Base-by-base conservation (phyloP, 2,113 vertebrate genomes). In the Heterocephalus glaber region DNA sequence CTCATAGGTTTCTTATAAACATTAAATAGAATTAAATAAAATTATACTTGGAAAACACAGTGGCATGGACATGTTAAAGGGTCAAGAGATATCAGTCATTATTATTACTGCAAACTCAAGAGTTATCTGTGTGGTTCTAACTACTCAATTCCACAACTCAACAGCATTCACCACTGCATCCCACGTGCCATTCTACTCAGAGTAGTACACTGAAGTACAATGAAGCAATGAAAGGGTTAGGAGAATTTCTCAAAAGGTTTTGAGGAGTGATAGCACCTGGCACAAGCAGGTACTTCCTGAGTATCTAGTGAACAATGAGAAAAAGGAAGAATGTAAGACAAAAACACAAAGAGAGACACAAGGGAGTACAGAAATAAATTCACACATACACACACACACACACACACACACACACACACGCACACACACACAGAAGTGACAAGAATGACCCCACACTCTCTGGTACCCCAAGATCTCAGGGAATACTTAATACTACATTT, bases 1-100 rank as follows among this genome's bases (percentile, higher is more conserved):
- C 35, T 83, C 12, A 66, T 2, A 61, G 3, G 14, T 30, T 54
- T 81, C 74, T 86, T 66, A 80, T 28, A 79, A 83, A 96, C 63
- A 81, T 14, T 44, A 84, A 91, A 66, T 44, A 52, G 89, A 87
- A 74, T n/a, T n/a, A n/a, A n/a, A n/a, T n/a, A n/a, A n/a, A n/a
- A n/a, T 63, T 80, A 16, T 52, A 91, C 80, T 74, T 83, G 68
- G 20, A 90, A 96, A 90, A 61, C 68, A 92, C 70, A 76, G 12
- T 66, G 54, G 35, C 9, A 77, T 30, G n/a, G 38, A 66, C 63
- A 60, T 19, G 54, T 63, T 88, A 90, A 90, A 82, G 22, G 9
- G 86, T 94, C 86, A 70, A 41, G 33, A 92, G 77, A 79, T 11
- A 60, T 20, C 26, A 63, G 60, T 60, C 83, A 38, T 61, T 82